Evolutionary conservation across 1,140 invertebrate genomes (phyloP), one percentile per base, ranked within the genome.

Genomic region (Triops cancriformis): DNA sequence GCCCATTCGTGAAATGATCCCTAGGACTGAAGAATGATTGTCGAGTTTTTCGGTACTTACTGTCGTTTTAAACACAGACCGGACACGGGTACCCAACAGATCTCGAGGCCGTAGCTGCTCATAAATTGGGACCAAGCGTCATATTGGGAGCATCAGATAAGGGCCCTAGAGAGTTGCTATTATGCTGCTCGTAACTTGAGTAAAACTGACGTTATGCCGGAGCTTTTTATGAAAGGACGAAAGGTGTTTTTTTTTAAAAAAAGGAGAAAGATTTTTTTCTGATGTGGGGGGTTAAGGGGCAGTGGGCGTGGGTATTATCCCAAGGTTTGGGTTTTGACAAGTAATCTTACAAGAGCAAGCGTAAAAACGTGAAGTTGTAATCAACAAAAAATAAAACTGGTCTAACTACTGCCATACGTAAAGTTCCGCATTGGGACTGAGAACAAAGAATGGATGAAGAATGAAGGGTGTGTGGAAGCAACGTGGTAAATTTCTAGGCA

Each of bases 81-180:
- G 23, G 51, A 64, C 51, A 64, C 2, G 51, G 51, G 51, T 18
- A 64, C 14, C 14, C 18, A 64, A 64, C 51, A 64, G 51, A 64
- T 64, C 51, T 14, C 51, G 10, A 23, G 45, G 45, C 45, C 45
- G 0, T 64, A 37, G 45, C 45, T 23, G 51, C 18, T 64, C 51
- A 64, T 64, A 64, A 64, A 64, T 64, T 64, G 51, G 5, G 51
- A n/a, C 51, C 51, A 64, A 64, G 51, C 51, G 51, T 64, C 51
- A 64, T 64, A 64, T 64, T 64, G 51, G 51, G 51, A 64, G 51
- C 51, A 64, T 64, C 51, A 64, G 51, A 64, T 64, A 64, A 64
- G 51, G 51, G 51, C 51, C 23, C n/a, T 18, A 23, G 51, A 64
- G 51, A 64, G 23, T 23, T n/a, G 51, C 51, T 64, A 64, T 64